Percentiles rank a stretch among this genome's conserved stretches.
Conservation (phyloP, 1,140 invertebrate species). For the Cyrtorhinus lividipennis region DNA sequence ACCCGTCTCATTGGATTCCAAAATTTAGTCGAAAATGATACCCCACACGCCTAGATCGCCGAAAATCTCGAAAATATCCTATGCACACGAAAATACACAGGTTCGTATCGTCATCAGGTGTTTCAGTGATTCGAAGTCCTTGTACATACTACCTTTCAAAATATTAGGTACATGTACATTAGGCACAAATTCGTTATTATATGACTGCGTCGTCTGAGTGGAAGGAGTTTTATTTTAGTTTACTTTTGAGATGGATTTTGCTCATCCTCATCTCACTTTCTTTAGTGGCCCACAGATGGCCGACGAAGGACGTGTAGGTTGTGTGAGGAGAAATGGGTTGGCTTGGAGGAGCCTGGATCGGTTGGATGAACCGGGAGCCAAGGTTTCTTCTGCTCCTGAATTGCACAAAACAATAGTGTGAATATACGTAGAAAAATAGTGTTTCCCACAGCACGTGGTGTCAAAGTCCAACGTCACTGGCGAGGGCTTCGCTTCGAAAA, state of each 20-base stretch:
- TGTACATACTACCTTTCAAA: too few relatives aligned
- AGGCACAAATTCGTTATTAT: too few relatives aligned
- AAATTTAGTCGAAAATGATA: too few relatives aligned
- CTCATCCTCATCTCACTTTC: too few relatives aligned
- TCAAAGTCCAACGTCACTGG: slow-evolving; percentile 58
- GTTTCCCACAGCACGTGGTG: slow-evolving; percentile 54
- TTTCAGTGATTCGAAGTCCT: too few relatives aligned
- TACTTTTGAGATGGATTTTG: too few relatives aligned
- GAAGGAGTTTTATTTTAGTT: too few relatives aligned
- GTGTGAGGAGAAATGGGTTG: slow-evolving; percentile 84
- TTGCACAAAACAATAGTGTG: slow-evolving; percentile 70
- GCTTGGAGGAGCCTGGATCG: slow-evolving; percentile 68
- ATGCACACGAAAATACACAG: slow-evolving; percentile 94
- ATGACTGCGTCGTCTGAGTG: too few relatives aligned
- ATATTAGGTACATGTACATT: too few relatives aligned
- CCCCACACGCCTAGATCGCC: too few relatives aligned
- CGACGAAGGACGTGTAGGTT: slow-evolving; percentile 68
- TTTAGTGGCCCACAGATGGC: slow-evolving; percentile 85
- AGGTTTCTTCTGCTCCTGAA: slow-evolving; percentile 75
- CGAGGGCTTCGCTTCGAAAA: slow-evolving; percentile 69
- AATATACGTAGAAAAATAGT: slow-evolving; percentile 69
- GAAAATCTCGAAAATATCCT: too few relatives aligned
- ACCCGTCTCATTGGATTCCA: too few relatives aligned
- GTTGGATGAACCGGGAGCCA: slow-evolving; percentile 72
- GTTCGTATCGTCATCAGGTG: slow-evolving; percentile 42